A percentile compares a stretch with the other conserved stretches of the same genome.
Evolutionary conservation across 2,797 vertebrate genomes (phyloP).

Genomic region (Neosilurus hyrtlii): DNA sequence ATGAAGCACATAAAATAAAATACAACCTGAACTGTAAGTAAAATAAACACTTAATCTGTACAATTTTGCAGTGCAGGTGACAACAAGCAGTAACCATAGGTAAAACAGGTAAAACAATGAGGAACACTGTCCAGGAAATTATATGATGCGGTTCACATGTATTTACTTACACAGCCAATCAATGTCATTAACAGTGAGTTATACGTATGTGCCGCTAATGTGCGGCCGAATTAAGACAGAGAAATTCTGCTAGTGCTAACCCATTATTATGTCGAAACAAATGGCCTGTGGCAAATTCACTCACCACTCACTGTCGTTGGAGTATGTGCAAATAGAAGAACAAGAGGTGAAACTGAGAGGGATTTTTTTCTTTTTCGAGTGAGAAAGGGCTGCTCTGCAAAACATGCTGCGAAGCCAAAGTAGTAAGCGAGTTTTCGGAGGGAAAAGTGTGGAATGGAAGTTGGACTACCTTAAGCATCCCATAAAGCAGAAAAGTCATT

Average conservation of each 20-base stretch:
- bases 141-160: constrained; percentile 4
- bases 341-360: background rate
- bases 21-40: constrained; percentile 26
- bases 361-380: constrained; percentile 18
- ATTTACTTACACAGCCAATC: constrained; percentile 25
- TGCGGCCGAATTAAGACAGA: background rate
- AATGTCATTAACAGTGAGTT: constrained; percentile 2
- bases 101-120: too few species aligned
- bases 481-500: too few species aligned
- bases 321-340: background rate
- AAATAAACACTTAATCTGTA: constrained; percentile 10
- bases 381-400: constrained; percentile 17
- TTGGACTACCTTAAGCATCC: constrained; percentile 12
- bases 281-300: too few species aligned
- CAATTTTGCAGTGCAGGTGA: constrained; percentile 1
- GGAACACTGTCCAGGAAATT: background rate
- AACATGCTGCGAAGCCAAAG: background rate
- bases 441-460: constrained; percentile 26
- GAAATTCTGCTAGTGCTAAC: background rate
- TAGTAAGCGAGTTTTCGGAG: constrained; percentile 3
- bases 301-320: background rate
- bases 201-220: background rate
- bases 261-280: constrained; percentile 1
- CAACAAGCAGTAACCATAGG: background rate
- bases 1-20: background rate